phyloP scores from a whole-genome alignment of 2,113 vertebrate genomes.

The Coptodon bakossiorum region DNA sequence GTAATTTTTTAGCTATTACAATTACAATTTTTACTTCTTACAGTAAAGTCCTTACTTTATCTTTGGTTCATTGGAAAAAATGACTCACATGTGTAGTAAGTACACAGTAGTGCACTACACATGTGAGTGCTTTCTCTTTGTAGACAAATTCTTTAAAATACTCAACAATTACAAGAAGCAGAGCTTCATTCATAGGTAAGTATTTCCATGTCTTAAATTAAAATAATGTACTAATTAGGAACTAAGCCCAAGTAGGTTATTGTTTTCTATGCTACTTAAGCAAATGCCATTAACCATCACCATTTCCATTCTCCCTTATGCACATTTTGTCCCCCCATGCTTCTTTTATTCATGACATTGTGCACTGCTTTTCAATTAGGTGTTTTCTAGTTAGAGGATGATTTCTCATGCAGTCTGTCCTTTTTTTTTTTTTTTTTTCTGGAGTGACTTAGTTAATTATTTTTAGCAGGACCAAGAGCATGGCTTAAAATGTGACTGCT shows the following conservation, averaged over 20 bases:
- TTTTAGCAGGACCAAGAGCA: constrained; percentile 27
- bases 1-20: not conserved
- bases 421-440: not conserved
- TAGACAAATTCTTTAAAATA: not conserved
- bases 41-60: not conserved
- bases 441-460: constrained; percentile 56
- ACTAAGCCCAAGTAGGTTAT: not conserved
- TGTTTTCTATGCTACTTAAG: not conserved
- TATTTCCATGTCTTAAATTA: not conserved
- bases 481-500: constrained; percentile 56
- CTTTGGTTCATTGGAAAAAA: not conserved
- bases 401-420: not conserved
- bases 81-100: not conserved
- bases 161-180: not conserved
- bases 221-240: not conserved
- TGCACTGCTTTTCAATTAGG: not conserved
- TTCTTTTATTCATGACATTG: not conserved
- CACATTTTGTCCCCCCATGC: not conserved
- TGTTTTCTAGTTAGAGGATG: not conserved
- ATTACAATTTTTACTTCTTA: not conserved
- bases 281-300: not conserved
- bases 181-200: not conserved
- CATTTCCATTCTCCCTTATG: not conserved
- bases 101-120: not conserved
- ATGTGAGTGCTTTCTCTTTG: not conserved